Base-by-base conservation (phyloP, 2,113 vertebrate species). In the Spermophilus dauricus region DNA sequence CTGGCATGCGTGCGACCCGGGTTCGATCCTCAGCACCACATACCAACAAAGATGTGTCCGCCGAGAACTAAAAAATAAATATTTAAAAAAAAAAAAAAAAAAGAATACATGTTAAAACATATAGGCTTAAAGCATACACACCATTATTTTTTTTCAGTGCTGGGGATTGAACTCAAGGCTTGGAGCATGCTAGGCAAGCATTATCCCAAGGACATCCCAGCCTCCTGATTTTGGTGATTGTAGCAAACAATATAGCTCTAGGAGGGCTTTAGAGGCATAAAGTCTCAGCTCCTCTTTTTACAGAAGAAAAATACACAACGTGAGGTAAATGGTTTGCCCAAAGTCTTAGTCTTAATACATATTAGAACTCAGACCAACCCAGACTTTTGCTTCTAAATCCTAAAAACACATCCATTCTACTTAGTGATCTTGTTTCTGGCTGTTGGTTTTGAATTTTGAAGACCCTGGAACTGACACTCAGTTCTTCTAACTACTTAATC, bases 361-460 rank as follows among this genome's bases (percentile, higher is more conserved):
- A 53, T 39, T 37, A 76, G 34, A 93, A 69, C 30, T 22, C 63
- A 86, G n/a, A 83, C 58, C 34, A 93, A 83, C 9, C 63, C 45
- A 91, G 63, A 18, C 22, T 80, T 70, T 61, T 78, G 53, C 42
- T 48, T 95, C 72, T 72, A 65, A 97, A 88, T 94, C 58, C 58
- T 87, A 94, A 58, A 39, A 87, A 86, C n/a, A 88, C 18, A 22
- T 75, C 53, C 72, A 30, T 85, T 88, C 42, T 77, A 86, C 51
- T 93, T 81, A 77, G 34, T 77, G 37, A 83, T 63, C 61, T 91
- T 91, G 45, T 83, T 83, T 91, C 34, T 32, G 28, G n/a, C 73
- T 93, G 30, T 42, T 86, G 86, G 39, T 69, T 95, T 70, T 81
- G 14, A 89, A 72, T 39, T 86, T 81, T 90, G 61, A 97, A 87